These are phyloP conservation scores for Stichopus chloronotus DNA, from an alignment of 35 echinoderm and acorn worm genomes.

Conservation along the genomic window DNA sequence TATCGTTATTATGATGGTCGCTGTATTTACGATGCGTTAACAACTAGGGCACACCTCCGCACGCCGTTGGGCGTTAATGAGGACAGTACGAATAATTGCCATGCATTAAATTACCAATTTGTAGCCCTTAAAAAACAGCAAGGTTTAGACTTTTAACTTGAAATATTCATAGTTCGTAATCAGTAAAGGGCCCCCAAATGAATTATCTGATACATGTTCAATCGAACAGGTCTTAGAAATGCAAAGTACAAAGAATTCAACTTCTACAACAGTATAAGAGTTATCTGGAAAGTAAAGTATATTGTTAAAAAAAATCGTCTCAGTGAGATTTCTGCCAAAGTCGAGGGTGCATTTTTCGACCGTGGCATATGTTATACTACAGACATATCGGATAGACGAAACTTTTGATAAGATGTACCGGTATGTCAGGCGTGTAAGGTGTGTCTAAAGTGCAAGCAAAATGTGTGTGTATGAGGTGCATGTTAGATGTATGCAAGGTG, in stretches of 20 bases:
- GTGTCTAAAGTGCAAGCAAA: too few relatives aligned
- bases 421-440: too few relatives aligned
- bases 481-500: too few relatives aligned
- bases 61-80: background rate
- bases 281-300: too few relatives aligned
- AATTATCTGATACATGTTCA: background rate
- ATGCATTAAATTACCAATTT: constrained; percentile 22
- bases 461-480: too few relatives aligned
- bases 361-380: too few relatives aligned
- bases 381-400: too few relatives aligned
- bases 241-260: background rate
- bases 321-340: too few relatives aligned
- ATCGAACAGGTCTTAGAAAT: background rate
- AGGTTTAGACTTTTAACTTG: background rate
- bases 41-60: constrained; percentile 6
- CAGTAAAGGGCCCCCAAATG: background rate
- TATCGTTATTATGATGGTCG: background rate
- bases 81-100: constrained; percentile 7
- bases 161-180: background rate
- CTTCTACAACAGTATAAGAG: too few relatives aligned
- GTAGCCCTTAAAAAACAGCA: background rate
- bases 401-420: too few relatives aligned
- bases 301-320: too few relatives aligned
- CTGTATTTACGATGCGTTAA: background rate
- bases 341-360: too few relatives aligned